Percentiles rank a stretch among this genome's conserved stretches.
Evolutionary conservation across 2,113 vertebrate species (phyloP).

Genomic region (Tragelaphus scriptus): DNA sequence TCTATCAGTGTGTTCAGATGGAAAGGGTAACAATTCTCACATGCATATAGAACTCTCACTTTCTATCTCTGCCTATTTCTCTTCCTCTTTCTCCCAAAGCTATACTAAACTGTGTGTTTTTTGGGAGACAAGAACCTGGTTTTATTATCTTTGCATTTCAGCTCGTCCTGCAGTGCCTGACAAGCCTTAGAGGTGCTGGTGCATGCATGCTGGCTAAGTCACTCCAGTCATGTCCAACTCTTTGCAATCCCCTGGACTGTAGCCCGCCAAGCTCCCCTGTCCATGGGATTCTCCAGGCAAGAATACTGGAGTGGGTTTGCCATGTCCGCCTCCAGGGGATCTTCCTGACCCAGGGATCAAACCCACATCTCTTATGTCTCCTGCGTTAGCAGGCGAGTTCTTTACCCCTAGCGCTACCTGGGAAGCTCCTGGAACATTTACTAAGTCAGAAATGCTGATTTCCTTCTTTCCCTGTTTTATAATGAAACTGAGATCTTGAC

Average conservation of each 20-base stretch:
- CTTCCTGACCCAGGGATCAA: not conserved
- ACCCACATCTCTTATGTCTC: not conserved
- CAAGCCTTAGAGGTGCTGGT: not conserved
- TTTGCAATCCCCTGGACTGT: not conserved
- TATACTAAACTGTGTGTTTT: not conserved
- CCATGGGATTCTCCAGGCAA: not conserved
- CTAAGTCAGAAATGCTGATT: not conserved
- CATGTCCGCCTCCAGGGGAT: not conserved
- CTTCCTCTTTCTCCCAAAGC: not conserved
- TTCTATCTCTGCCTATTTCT: not conserved
- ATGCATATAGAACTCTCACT: not conserved
- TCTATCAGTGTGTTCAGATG: not conserved
- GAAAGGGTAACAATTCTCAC: not conserved
- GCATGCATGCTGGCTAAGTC: not conserved
- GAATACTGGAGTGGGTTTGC: not conserved
- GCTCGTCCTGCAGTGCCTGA: not conserved
- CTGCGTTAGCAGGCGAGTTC: rapidly evolving
- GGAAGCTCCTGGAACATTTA: not conserved
- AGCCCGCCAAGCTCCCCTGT: not conserved
- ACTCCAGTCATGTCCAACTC: not conserved
- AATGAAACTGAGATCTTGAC: not conserved
- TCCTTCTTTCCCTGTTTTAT: not conserved
- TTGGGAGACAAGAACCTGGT: not conserved
- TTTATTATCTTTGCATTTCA: not conserved
- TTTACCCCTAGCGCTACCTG: not conserved